These are phyloP conservation scores for Lampris incognitus DNA, from an alignment of 2,113 vertebrate species.

Conservation along the genomic window DNA sequence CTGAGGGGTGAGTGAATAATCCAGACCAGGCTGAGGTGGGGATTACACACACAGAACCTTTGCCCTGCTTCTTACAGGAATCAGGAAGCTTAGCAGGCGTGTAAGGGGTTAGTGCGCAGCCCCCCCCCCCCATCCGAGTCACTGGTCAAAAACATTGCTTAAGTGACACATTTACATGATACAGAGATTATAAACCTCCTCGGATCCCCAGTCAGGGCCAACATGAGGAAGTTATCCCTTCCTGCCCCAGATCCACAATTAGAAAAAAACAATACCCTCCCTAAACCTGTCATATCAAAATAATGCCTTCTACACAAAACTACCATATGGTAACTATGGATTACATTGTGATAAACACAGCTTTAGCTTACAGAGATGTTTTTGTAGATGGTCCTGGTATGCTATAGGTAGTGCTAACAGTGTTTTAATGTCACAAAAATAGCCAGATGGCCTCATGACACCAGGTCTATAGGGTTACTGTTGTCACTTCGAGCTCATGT, in stretches of 20 bases:
- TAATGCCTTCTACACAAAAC: not conserved
- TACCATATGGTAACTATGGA: constrained; percentile 41
- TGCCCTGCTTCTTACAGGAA: constrained; percentile 86
- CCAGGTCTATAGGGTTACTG: constrained; percentile 1
- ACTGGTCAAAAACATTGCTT: constrained; percentile 49
- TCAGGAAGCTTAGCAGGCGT: constrained; percentile 78
- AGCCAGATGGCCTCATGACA: constrained; percentile 8
- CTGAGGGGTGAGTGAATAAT: constrained; percentile 62
- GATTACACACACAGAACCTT: constrained; percentile 72
- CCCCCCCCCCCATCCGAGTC: constrained; percentile 15
- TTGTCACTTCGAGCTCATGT: not conserved
- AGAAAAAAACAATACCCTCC: constrained; percentile 35
- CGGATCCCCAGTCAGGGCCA: not conserved
- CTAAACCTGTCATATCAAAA: constrained; percentile 27
- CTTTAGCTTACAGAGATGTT: constrained; percentile 37
- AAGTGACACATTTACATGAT: constrained; percentile 51
- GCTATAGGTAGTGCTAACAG: not conserved
- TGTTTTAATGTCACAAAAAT: not conserved
- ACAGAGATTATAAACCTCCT: constrained; percentile 52
- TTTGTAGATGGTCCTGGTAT: constrained; percentile 7
- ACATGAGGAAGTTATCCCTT: not conserved
- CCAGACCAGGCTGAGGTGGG: constrained; percentile 64
- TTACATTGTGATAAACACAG: constrained; percentile 42
- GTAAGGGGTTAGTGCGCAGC: not conserved
- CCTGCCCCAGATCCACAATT: constrained; percentile 19